Percentiles rank a stretch among this genome's conserved stretches.
Conservation (phyloP, 2,888 invertebrate species). For the Fragum sueziense region DNA sequence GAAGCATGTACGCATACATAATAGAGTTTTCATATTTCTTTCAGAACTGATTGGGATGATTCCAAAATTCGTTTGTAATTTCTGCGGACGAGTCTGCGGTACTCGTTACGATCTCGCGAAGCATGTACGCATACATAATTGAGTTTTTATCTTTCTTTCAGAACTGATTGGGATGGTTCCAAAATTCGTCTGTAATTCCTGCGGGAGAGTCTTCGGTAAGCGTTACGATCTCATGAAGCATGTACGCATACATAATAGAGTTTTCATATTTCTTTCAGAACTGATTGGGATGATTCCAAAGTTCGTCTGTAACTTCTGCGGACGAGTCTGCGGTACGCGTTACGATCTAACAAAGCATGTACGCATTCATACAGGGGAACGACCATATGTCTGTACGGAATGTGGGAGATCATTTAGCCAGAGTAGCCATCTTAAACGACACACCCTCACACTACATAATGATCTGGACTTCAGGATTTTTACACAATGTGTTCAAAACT, state of each 20-base stretch:
- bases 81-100: conserved; percentile 1
- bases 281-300: background rate
- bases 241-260: too few species aligned
- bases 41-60: too few species aligned
- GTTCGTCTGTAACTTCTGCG: conserved; percentile 16
- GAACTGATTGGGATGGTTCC: background rate
- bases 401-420: conserved; percentile 24
- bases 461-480: background rate
- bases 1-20: conserved; percentile 31
- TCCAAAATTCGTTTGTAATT: conserved; percentile 5
- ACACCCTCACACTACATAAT: conserved; percentile 10
- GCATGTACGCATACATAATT: conserved; percentile 35
- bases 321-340: background rate
- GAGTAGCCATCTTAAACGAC: conserved; percentile 18
- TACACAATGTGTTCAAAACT: background rate
- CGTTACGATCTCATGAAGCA: conserved; percentile 20
- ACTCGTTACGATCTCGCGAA: conserved; percentile 6
- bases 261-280: too few species aligned
- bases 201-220: background rate
- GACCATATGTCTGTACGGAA: conserved; percentile 22
- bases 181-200: conserved; percentile 9
- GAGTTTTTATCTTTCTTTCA: too few species aligned
- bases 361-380: conserved; percentile 37
- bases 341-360: conserved; percentile 24
- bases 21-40: too few species aligned